Evolutionary conservation across 2,888 invertebrate genomes (phyloP).

Genomic region (Chymomyza procnemis): DNA sequence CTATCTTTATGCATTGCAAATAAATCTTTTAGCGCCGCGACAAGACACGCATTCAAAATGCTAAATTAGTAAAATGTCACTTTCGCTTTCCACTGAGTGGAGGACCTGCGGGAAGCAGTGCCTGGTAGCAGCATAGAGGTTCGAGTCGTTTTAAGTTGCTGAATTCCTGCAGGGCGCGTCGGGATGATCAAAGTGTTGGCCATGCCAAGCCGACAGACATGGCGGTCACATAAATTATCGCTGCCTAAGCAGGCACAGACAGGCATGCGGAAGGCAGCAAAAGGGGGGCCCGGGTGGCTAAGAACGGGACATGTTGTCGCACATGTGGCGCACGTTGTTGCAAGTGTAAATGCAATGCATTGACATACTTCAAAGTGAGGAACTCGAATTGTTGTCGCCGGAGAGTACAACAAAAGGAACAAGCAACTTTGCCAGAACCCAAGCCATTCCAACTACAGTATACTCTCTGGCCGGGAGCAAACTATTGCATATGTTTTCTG

Average conservation of each 20-base stretch:
- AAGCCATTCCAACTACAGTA: too few relatives aligned
- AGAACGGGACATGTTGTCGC: neutral
- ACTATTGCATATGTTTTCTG: too few relatives aligned
- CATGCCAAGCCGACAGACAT: conserved; percentile 7
- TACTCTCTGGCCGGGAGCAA: too few relatives aligned
- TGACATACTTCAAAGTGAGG: conserved; percentile 68
- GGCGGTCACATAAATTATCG: conserved; percentile 64
- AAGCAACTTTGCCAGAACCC: neutral
- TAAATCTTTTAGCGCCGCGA: conserved; percentile 59
- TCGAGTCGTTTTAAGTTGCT: conserved; percentile 27
- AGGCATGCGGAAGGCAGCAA: conserved; percentile 25
- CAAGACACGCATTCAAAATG: conserved; percentile 64
- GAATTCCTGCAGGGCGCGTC: conserved; percentile 17
- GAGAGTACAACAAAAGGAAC: neutral
- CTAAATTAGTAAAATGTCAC: conserved; percentile 72
- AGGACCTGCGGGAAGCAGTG: conserved; percentile 1
- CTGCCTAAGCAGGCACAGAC: conserved; percentile 67
- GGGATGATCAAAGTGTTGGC: conserved; percentile 20
- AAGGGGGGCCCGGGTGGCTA: neutral
- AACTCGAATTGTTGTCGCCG: neutral
- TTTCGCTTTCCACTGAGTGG: conserved; percentile 56
- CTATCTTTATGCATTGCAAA: conserved; percentile 18
- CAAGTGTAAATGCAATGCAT: conserved; percentile 45
- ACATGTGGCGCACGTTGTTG: conserved; percentile 44
- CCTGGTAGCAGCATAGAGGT: conserved; percentile 8